phyloP scores from a whole-genome alignment of 2,888 invertebrate species.

The Bhutanitis thaidina region DNA sequence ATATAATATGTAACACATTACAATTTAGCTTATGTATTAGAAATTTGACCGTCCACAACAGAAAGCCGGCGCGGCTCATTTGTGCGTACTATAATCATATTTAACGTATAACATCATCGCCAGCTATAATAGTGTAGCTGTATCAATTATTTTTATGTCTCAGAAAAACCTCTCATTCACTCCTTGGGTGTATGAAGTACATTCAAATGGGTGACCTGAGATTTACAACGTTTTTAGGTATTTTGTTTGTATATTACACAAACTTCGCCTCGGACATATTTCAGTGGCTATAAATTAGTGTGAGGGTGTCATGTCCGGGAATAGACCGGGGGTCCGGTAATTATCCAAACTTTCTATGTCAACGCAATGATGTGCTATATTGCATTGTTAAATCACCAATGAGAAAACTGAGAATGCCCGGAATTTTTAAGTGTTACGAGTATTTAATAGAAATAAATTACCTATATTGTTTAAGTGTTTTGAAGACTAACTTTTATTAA shows the following conservation, averaged over 20 bases:
- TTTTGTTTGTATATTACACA: conserved; percentile 28
- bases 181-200: conserved; percentile 3
- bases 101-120: too few species aligned
- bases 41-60: too few species aligned
- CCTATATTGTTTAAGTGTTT: too few species aligned
- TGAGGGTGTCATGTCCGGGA: conserved; percentile 56
- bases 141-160: too few species aligned
- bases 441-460: too few species aligned
- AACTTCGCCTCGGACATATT: conserved; percentile 38
- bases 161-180: neutral
- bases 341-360: conserved; percentile 46
- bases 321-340: conserved; percentile 40
- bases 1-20: too few species aligned
- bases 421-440: too few species aligned
- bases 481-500: too few species aligned
- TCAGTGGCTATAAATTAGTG: conserved; percentile 68
- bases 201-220: conserved; percentile 17
- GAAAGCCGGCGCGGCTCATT: too few species aligned
- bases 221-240: conserved; percentile 13
- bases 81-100: too few species aligned
- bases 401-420: neutral
- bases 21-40: too few species aligned
- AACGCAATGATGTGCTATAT: conserved; percentile 28
- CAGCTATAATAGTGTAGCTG: too few species aligned
- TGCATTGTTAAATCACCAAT: neutral